phyloP scores from a whole-genome alignment of 1,140 invertebrate species.

The Drosophila tani region DNA sequence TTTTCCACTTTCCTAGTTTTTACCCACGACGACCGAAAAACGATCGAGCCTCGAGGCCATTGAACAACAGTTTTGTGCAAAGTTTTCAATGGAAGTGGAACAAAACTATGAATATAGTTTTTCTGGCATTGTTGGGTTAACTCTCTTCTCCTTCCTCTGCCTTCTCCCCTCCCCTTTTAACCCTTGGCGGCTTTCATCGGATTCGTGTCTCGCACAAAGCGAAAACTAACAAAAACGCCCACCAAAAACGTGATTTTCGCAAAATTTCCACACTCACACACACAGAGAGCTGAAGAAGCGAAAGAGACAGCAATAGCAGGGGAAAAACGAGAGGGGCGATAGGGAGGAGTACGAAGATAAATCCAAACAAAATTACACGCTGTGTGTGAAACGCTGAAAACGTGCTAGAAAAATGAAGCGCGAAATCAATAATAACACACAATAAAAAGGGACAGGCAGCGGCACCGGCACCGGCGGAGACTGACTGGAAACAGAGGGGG shows the following conservation, averaged over 20 bases:
- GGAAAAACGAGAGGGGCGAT: neutral
- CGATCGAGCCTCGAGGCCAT: constrained; percentile 48
- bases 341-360: constrained; percentile 41
- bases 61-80: constrained; percentile 34
- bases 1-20: constrained; percentile 14
- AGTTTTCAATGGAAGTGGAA: constrained; percentile 51
- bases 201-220: constrained; percentile 48
- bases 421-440: constrained; percentile 77
- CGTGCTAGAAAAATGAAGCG: constrained; percentile 79
- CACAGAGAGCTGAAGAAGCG: constrained; percentile 3
- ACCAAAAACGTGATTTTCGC: constrained; percentile 53
- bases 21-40: constrained; percentile 9
- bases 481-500: neutral
- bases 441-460: constrained; percentile 12
- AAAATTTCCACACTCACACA: constrained; percentile 30
- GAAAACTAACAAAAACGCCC: constrained; percentile 53
- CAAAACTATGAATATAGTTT: constrained; percentile 53
- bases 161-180: neutral
- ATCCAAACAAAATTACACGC: constrained; percentile 77
- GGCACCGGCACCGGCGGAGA: neutral
- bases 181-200: constrained; percentile 25
- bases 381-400: constrained; percentile 66
- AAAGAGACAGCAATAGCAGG: constrained; percentile 1
- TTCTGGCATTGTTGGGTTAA: constrained; percentile 52
- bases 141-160: constrained; percentile 3